Evolutionary conservation across 2,888 invertebrate species (phyloP), one percentile per base, ranked within the genome.

Genomic region (Oligia fasciuncula): DNA sequence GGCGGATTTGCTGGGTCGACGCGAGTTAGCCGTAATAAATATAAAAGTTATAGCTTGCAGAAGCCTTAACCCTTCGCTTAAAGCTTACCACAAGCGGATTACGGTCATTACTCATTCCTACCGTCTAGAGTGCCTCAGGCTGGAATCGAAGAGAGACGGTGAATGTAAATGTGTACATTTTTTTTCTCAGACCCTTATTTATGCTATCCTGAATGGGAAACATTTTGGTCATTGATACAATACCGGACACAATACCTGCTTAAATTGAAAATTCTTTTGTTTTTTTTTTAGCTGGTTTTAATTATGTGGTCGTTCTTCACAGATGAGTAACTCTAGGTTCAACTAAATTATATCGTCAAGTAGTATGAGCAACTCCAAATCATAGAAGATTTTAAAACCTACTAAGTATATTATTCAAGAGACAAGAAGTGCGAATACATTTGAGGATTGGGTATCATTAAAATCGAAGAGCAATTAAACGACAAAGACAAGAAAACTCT

Each of bases 51-150:
- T 94, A 93, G 93, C 93, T 93, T 91, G 94, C 93, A 93, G 94
- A 93, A 95, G 95, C 94, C 93, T 94, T 94, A 95, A 95, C 96
- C 96, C 96, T 96, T 96, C 94, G 95, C 93, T 96, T 96, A 94
- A 94, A 95, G 95, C 95, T 94, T 92, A 94, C 95, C 95, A 93
- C 95, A 95, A 95, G 95, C 95, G 96, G 96, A 96, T 97, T 96
- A 97, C 92, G 89, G 93, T 92, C 95, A 96, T 96, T 95, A 96
- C 93, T 96, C 96, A 96, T 95, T 94, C 95, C 94, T 95, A 95
- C 95, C 94, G 95, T 95, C 96, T 92, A 93, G 94, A 94, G 90
- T 89, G 94, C 96, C 95, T 88, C 85, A 85, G 94, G 96, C 95
- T 84, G 83, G 90, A 90, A 92, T 92, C 91, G 92, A 92, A 91